Evolutionary conservation across 2,888 invertebrate genomes (phyloP).

Genomic region (Zaprionus lineosus): DNA sequence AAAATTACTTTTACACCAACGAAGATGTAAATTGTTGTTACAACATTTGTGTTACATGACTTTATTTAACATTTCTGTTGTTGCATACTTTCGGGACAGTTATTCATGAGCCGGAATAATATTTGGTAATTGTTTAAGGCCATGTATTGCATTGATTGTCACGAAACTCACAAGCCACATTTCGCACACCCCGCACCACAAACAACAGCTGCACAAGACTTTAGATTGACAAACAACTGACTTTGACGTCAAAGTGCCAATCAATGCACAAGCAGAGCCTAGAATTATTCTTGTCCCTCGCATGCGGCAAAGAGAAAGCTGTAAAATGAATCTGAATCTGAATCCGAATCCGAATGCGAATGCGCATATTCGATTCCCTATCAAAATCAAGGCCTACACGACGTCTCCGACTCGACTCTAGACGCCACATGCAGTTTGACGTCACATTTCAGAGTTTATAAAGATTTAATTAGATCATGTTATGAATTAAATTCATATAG

Average conservation of each 20-base stretch:
- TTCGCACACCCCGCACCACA: no score
- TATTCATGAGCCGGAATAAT: no score
- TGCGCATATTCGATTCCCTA: conserved; percentile 21
- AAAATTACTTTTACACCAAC: no score
- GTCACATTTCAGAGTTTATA: conserved; percentile 26
- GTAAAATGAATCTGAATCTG: no score
- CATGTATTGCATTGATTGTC: no score
- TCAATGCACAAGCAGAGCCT: conserved; percentile 20
- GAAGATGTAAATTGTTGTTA: no score
- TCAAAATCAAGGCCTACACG: not conserved
- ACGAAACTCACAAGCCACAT: no score
- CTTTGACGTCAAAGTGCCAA: conserved; percentile 45
- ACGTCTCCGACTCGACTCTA: no score
- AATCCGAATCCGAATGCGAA: no score
- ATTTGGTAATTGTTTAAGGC: no score
- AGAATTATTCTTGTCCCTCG: conserved; percentile 5
- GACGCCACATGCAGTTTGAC: conserved; percentile 40
- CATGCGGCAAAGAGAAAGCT: conserved; percentile 13
- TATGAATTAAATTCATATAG: not conserved
- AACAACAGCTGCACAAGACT: no score
- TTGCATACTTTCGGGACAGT: conserved; percentile 35
- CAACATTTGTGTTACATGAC: no score
- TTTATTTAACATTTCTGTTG: not conserved
- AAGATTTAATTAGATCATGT: not conserved
- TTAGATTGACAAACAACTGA: not conserved